A percentile compares a stretch with the other conserved stretches of the same genome.
Conservation (phyloP, 2,888 invertebrate species). For the Liodrosophila aerea region DNA sequence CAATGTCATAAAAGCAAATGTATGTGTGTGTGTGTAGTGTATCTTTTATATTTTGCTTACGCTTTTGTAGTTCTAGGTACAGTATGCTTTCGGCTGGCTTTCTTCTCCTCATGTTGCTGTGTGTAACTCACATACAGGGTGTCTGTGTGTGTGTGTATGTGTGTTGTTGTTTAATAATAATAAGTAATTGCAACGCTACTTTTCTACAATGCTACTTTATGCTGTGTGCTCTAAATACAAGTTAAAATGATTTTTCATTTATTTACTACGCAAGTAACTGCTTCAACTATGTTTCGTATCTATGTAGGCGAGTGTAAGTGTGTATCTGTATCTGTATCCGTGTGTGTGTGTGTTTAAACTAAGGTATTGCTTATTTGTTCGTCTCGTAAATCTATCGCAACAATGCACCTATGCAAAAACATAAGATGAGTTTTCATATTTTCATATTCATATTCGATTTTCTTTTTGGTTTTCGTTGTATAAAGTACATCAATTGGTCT, state of each 20-base stretch:
- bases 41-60: slow-evolving; percentile 13
- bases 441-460: slow-evolving; percentile 18
- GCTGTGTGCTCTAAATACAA: slow-evolving; percentile 69
- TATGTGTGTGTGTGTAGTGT: slow-evolving; percentile 31
- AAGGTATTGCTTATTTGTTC: slow-evolving; percentile 53
- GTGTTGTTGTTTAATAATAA: slow-evolving; percentile 47
- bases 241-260: slow-evolving; percentile 60
- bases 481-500: slow-evolving; percentile 78
- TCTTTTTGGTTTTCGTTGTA: slow-evolving; percentile 60
- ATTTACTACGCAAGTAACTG: slow-evolving; percentile 59
- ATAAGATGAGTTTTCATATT: slow-evolving; percentile 63
- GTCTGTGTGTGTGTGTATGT: slow-evolving; percentile 22
- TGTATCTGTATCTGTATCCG: slow-evolving; percentile 35
- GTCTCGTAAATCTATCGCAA: slow-evolving; percentile 56
- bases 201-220: slow-evolving; percentile 66
- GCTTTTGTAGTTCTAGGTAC: slow-evolving; percentile 72
- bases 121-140: no score
- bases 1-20: slow-evolving; percentile 52
- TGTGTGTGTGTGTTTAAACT: slow-evolving; percentile 42
- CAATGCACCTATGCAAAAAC: slow-evolving; percentile 74
- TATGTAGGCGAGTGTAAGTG: slow-evolving; percentile 25
- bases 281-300: slow-evolving; percentile 46
- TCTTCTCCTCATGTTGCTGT: slow-evolving; percentile 21
- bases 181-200: slow-evolving; percentile 61
- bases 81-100: slow-evolving; percentile 69